phyloP scores from a whole-genome alignment of 1,140 invertebrate species.

The Cotesia chilonis region DNA sequence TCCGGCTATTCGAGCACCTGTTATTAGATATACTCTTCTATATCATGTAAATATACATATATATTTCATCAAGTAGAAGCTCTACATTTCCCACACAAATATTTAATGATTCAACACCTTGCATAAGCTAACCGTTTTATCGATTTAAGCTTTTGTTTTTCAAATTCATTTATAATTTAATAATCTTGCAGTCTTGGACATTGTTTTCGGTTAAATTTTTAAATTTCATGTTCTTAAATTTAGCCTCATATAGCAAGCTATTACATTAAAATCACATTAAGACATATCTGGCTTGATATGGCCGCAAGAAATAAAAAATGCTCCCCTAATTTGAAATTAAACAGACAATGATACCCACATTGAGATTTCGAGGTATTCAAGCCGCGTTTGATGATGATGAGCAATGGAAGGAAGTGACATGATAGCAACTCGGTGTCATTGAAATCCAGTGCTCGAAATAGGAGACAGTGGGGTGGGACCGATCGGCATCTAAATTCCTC shows the following conservation, averaged over 20 bases:
- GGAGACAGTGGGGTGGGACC: slow-evolving; percentile 22
- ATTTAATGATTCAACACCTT: slow-evolving; percentile 12
- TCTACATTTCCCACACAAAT: slow-evolving; percentile 22
- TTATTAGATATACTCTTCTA: slow-evolving; percentile 36
- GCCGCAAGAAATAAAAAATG: no score
- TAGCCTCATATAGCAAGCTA: no score
- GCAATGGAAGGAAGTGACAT: slow-evolving; percentile 29
- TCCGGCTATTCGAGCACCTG: slow-evolving; percentile 39
- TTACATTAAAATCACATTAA: no score
- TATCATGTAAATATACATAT: slow-evolving; percentile 7
- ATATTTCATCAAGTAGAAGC: slow-evolving; percentile 9
- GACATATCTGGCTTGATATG: no score
- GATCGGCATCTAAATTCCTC: slow-evolving; percentile 44
- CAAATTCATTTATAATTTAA: slow-evolving; percentile 7
- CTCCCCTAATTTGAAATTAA: no score
- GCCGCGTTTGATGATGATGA: slow-evolving; percentile 16
- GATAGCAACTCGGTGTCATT: slow-evolving; percentile 30
- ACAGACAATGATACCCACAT: no score
- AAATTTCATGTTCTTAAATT: no score
- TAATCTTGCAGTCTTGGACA: no score
- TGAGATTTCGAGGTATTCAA: neutral
- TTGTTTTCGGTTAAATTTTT: no score
- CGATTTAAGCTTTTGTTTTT: slow-evolving; percentile 26
- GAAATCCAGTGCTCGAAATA: slow-evolving; percentile 31
- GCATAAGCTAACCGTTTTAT: neutral